Conservation (phyloP, 2,113 vertebrate species). For the Numenius arquata region DNA sequence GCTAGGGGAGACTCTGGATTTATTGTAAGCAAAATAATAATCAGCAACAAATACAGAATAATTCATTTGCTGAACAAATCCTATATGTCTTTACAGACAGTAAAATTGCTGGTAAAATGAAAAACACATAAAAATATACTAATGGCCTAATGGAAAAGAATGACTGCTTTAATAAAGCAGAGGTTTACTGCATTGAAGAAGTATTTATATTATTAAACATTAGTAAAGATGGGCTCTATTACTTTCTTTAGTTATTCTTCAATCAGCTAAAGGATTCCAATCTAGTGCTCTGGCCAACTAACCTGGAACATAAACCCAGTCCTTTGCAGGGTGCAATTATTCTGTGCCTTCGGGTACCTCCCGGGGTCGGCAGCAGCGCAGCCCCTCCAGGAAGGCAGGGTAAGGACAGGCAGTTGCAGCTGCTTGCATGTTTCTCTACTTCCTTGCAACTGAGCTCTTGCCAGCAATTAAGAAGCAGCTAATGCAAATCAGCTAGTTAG, state of each 20-base stretch:
- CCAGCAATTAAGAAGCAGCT: neutral
- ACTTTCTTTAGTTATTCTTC: neutral
- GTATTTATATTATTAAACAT: neutral
- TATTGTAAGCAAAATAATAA: neutral
- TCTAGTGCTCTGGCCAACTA: neutral
- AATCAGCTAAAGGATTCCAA: neutral
- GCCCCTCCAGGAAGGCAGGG: rapidly evolving
- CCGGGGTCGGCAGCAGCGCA: rapidly evolving
- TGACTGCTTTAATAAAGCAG: conserved; percentile 17
- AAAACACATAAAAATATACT: neutral
- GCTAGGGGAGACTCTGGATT: neutral
- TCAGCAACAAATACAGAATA: neutral
- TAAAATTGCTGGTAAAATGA: conserved; percentile 6
- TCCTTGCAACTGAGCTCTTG: neutral
- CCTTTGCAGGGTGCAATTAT: neutral
- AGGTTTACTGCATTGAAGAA: neutral
- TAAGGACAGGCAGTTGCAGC: neutral
- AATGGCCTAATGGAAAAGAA: neutral
- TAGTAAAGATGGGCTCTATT: neutral
- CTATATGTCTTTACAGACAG: neutral
- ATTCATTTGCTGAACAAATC: neutral
- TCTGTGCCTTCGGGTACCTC: neutral
- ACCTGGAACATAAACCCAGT: neutral
- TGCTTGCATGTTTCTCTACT: neutral
- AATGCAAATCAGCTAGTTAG: neutral